These are phyloP conservation scores for Parauchenoglanis ngamensis DNA, from an alignment of 2,797 vertebrate genomes.

Conservation along the genomic window DNA sequence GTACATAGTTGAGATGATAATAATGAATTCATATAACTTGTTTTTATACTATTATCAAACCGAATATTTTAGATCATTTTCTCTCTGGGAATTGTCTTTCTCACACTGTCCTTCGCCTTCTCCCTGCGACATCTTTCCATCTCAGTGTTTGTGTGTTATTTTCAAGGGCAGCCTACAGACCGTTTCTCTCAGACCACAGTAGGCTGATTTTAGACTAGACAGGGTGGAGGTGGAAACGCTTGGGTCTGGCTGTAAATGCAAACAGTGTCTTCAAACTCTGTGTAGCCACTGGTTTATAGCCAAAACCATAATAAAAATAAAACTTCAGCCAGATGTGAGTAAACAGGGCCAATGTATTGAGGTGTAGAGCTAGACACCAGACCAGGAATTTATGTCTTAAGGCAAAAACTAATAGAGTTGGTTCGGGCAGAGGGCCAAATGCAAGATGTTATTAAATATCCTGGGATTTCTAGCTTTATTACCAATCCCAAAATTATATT, in stretches of 20 bases:
- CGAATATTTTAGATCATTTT: neutral
- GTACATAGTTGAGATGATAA: neutral
- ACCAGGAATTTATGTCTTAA: neutral
- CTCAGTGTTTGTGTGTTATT: conserved; percentile 41
- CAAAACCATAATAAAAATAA: conserved; percentile 37
- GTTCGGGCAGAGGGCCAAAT: neutral
- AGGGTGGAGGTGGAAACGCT: conserved; percentile 48
- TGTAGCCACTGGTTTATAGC: conserved; percentile 33
- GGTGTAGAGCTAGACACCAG: neutral
- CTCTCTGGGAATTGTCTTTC: neutral
- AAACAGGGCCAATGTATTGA: neutral
- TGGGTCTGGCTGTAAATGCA: conserved; percentile 32
- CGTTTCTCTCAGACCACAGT: conserved; percentile 44
- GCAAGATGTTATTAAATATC: neutral
- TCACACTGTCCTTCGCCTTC: neutral
- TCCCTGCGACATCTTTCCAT: neutral
- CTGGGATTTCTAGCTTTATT: neutral
- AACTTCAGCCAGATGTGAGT: conserved; percentile 30
- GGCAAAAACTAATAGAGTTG: too few species aligned
- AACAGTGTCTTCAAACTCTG: conserved; percentile 17
- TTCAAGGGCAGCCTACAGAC: conserved; percentile 28
- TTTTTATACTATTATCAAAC: neutral
- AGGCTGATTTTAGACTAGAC: conserved; percentile 52
- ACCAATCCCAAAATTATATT: neutral
- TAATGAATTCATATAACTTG: neutral